phyloP scores from a whole-genome alignment of 2,888 invertebrate genomes.

The Charanyca ferruginea region DNA sequence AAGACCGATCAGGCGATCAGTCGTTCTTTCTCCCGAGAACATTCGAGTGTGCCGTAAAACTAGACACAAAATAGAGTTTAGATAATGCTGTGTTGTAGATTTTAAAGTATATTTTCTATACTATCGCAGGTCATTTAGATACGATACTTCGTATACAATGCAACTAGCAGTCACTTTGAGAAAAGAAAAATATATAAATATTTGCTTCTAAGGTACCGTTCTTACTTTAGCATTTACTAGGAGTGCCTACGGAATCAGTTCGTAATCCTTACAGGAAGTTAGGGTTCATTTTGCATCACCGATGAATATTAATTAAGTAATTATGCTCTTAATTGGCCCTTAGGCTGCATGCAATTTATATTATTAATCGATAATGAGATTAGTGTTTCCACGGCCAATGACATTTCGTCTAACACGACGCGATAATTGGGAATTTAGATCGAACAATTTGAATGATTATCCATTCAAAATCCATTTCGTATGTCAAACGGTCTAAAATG shows the following conservation, averaged over 20 bases:
- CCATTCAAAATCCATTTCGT: conserved; percentile 32
- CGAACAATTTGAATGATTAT: conserved; percentile 40
- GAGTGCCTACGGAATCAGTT: too few species aligned
- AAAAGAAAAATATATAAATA: too few species aligned
- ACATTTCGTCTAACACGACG: conserved; percentile 33
- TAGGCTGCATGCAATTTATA: neutral
- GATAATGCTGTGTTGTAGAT: conserved; percentile 4
- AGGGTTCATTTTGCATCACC: too few species aligned
- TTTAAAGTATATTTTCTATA: conserved; percentile 1
- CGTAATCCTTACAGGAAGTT: too few species aligned
- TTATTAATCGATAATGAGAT: conserved; percentile 1
- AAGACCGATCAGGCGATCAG: conserved; percentile 70
- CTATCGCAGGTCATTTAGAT: neutral
- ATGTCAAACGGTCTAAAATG: conserved; percentile 25
- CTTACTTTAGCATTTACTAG: too few species aligned
- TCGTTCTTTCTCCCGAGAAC: conserved; percentile 37
- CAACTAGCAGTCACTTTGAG: neutral
- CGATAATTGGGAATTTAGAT: conserved; percentile 28
- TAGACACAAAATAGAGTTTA: conserved; percentile 21
- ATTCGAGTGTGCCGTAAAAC: conserved; percentile 14
- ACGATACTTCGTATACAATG: too few species aligned
- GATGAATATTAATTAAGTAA: neutral
- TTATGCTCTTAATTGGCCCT: neutral
- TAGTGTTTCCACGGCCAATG: conserved; percentile 2
- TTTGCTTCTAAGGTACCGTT: too few species aligned